Base-by-base conservation (phyloP, 2,888 invertebrate species). In the Sussaba pulchella region DNA sequence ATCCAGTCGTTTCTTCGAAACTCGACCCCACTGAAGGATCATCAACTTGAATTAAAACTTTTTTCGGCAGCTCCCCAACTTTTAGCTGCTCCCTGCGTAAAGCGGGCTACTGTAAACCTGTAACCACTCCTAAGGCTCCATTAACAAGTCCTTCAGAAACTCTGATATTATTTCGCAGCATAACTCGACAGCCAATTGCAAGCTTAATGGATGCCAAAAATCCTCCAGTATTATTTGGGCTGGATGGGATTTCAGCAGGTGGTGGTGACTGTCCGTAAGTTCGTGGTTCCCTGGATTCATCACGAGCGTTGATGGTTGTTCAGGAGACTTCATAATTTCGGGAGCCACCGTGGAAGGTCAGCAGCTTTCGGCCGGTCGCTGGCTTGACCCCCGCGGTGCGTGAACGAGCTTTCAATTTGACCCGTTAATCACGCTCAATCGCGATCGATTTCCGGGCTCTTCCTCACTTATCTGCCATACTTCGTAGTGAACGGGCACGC, bases 121-220 rank as follows among this genome's bases (percentile, higher is more conserved):
- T 50, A 6, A 70, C 17, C 14, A 61, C 10, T 9, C 74, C 81
- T 63, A 77, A 52, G 0, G 59, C 63, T 24, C 72, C 77, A 57
- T 77, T 81, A 8, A 81, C 77, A 10, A 77, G 64, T 36, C 81
- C 77, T 50, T 81, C 39, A 1, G 14, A 17, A 6, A 89, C 84
- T 0, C 81, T 12, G 4, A 88, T 85, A 50, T 89, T 88, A 0
- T 84, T 72, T n/a, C 87, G 80, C 2, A 87, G 69, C 87, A 88
- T 88, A 0, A 88, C 82, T n/a, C 85, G 81, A 0, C 84, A 86
- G 47, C 80, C 76, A 3, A 50, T 31, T 31, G 54, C 45, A 17
- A 83, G 26, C 43, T 67, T 71, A 1, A 78, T 59, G 17, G 50
- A 41, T 6, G 12, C 41, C 5, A 57, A 43, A 8, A 78, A 41